Percentiles rank a stretch among this genome's conserved stretches.
These are phyloP conservation scores for Picathartes gymnocephalus DNA, from an alignment of 2,113 vertebrate species.

Conservation along the genomic window DNA sequence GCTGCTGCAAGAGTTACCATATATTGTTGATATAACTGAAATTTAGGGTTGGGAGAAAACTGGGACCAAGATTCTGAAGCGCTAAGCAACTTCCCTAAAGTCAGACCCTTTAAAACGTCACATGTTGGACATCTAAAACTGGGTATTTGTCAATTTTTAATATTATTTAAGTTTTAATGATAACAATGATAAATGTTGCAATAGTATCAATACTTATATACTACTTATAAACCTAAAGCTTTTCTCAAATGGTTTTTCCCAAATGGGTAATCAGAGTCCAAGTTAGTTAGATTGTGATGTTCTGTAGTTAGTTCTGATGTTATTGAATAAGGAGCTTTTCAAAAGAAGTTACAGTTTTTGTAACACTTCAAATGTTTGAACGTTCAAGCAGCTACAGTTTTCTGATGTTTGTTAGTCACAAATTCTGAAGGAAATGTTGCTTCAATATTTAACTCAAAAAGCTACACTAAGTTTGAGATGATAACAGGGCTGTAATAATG, in stretches of 20 bases:
- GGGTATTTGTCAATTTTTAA: background rate
- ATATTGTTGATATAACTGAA: background rate
- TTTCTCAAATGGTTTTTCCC: background rate
- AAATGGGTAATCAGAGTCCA: background rate
- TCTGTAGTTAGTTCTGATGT: background rate
- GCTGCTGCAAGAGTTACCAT: background rate
- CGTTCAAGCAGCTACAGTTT: background rate
- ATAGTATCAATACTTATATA: background rate
- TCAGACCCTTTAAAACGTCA: background rate
- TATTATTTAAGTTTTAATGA: background rate
- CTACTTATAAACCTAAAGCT: background rate
- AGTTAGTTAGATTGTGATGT: background rate
- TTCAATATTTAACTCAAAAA: background rate
- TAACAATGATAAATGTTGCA: background rate
- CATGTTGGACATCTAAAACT: background rate
- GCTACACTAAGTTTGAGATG: background rate
- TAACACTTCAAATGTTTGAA: background rate
- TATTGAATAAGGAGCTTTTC: background rate
- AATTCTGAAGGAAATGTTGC: background rate
- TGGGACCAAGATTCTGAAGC: background rate
- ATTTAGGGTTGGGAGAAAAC: background rate
- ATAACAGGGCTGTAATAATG: background rate
- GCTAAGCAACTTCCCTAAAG: background rate
- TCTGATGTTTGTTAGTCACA: background rate
- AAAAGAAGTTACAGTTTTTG: background rate